These are phyloP conservation scores for Taenaris catops DNA, from an alignment of 2,888 invertebrate genomes.

Conservation along the genomic window DNA sequence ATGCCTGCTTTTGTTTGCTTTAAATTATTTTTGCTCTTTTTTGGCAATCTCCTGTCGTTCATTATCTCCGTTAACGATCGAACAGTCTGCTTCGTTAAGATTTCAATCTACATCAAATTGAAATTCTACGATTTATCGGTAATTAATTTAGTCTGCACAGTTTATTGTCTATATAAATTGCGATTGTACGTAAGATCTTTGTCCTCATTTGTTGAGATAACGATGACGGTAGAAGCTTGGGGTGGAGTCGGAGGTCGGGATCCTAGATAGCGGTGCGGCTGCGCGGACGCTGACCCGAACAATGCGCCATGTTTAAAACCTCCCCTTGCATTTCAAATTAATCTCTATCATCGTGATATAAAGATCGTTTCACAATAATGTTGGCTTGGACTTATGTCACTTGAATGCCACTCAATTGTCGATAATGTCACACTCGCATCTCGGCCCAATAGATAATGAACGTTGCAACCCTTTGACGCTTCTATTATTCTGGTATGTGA, in stretches of 20 bases:
- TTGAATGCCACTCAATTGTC: conserved; percentile 19
- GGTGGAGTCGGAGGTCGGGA: conserved; percentile 62
- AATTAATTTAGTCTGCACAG: conserved; percentile 46
- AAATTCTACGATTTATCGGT: conserved; percentile 48
- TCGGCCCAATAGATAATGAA: conserved; percentile 26
- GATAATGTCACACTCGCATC: conserved; percentile 30
- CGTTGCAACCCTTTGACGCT: conserved; percentile 30
- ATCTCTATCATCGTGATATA: conserved; percentile 22
- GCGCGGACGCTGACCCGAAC: conserved; percentile 54
- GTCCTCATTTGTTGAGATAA: conserved; percentile 71
- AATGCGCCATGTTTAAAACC: conserved; percentile 37
- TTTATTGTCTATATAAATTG: conserved; percentile 51
- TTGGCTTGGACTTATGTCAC: conserved; percentile 14
- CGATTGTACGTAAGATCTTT: conserved; percentile 45
- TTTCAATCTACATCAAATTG: conserved; percentile 63
- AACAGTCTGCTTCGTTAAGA: conserved; percentile 61
- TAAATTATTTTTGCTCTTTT: conserved; percentile 71
- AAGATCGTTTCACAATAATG: conserved; percentile 23
- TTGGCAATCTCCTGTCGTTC: conserved; percentile 62
- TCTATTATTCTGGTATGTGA: conserved; percentile 26
- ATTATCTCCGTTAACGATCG: conserved; percentile 74
- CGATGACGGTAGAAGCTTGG: conserved; percentile 47
- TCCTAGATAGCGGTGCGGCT: conserved; percentile 49
- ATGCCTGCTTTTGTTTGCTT: conserved; percentile 73
- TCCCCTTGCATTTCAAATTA: conserved; percentile 16